Percentiles rank a stretch among this genome's conserved stretches.
These are phyloP conservation scores for Acyrthosiphon pisum DNA, from an alignment of 1,140 invertebrate species.

Conservation along the genomic window DNA sequence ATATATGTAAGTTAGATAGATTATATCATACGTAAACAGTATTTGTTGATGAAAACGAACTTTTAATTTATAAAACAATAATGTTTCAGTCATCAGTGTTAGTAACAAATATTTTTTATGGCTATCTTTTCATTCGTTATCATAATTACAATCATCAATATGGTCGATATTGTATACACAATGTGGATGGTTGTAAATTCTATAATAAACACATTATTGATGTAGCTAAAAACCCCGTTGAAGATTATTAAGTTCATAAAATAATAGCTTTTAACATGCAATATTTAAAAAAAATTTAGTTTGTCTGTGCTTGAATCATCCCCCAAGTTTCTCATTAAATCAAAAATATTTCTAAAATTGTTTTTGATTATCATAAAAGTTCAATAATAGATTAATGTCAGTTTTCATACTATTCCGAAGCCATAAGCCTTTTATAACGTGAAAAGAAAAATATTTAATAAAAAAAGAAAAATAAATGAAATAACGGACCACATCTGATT, in stretches of 20 bases:
- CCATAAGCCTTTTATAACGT: no score
- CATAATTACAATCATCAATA: neutral
- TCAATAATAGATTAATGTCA: no score
- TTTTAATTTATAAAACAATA: neutral
- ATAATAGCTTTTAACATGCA: neutral
- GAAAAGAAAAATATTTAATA: no score
- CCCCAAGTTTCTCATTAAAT: neutral
- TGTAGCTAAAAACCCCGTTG: neutral
- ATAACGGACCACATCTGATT: no score
- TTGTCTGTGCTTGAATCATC: neutral
- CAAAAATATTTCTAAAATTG: no score
- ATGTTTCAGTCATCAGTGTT: neutral
- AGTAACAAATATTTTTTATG: neutral
- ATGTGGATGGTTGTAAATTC: neutral
- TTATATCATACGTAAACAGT: neutral
- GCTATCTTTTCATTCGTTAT: neutral
- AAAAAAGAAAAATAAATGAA: no score
- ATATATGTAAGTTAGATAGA: neutral
- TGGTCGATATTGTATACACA: neutral
- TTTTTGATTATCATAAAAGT: no score
- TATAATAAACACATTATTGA: neutral
- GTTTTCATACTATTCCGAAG: no score
- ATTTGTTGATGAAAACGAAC: neutral
- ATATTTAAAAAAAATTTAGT: neutral
- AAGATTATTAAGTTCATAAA: neutral